Conservation (phyloP, 2,113 vertebrate species). For the human region GRCh38 chr6:89166501-89167000, state of each 20-base stretch:
- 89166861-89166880: neutral
- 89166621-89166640: neutral
- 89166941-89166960: neutral
- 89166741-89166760: neutral
- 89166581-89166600: no score
- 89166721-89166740: neutral
- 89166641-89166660: neutral
- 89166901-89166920: neutral
- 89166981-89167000: neutral
- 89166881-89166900: neutral
- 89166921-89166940: neutral
- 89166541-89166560: no score
- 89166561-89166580: no score
- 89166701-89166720: neutral
- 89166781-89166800: neutral
- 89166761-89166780: neutral
- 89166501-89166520: no score
- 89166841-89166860: neutral
- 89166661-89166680: constrained; percentile 35
- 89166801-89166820: neutral
- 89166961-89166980: neutral
- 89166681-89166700: constrained; percentile 1
- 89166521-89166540: no score
- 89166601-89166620: neutral
- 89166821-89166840: neutral